Evolutionary conservation across 2,113 vertebrate genomes (phyloP).

Genomic region (Cebidichthys violaceus): DNA sequence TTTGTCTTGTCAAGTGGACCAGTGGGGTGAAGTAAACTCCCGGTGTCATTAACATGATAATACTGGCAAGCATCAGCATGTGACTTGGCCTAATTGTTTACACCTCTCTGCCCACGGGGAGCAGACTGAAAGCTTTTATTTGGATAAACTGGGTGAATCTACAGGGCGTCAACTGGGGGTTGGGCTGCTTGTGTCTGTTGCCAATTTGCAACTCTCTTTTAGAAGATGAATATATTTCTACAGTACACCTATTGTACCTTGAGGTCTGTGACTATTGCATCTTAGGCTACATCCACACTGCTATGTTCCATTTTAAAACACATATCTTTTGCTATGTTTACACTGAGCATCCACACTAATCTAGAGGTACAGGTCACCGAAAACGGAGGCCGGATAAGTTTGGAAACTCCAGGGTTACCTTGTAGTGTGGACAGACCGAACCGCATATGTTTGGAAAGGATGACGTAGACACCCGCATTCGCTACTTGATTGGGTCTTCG

Average conservation of each 20-base stretch:
- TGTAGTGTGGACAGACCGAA: too few species aligned
- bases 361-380: background rate
- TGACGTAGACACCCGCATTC: too few species aligned
- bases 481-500: too few species aligned
- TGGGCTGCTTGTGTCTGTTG: background rate
- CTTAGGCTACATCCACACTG: background rate
- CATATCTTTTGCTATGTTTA: background rate
- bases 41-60: conserved; percentile 44
- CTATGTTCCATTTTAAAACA: background rate
- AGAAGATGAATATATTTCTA: background rate
- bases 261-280: background rate
- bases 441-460: too few species aligned
- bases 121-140: conserved; percentile 18
- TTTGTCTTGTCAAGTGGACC: background rate
- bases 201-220: background rate
- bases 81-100: conserved; percentile 36
- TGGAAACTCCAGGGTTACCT: too few species aligned
- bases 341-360: background rate
- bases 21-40: conserved; percentile 11
- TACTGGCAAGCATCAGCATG: conserved; percentile 8
- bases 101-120: conserved; percentile 20
- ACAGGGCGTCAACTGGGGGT: conserved; percentile 3
- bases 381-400: too few species aligned
- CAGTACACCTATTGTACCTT: background rate
- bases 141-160: conserved; percentile 1